Evolutionary conservation across 2,888 invertebrate genomes (phyloP).

Genomic region (Lumbricus terrestris): DNA sequence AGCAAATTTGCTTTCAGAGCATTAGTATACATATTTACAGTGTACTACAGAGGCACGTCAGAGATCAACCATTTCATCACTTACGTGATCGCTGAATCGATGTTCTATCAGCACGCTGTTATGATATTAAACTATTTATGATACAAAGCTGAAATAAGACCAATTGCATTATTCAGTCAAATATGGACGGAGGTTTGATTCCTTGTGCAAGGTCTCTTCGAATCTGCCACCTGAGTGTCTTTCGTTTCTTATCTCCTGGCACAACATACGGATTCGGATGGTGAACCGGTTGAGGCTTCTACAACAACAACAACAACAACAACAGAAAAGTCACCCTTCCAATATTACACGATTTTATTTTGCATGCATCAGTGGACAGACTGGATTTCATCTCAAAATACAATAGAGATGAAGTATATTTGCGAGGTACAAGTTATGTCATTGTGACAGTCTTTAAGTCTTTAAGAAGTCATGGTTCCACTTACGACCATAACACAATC

Average conservation of each 20-base stretch:
- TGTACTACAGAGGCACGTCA: no score
- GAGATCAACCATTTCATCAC: not conserved
- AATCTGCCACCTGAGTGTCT: slow-evolving; percentile 55
- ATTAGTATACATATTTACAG: not conserved
- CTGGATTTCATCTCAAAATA: not conserved
- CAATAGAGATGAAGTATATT: not conserved
- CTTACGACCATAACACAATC: no score
- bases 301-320: slow-evolving; percentile 44
- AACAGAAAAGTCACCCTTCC: not conserved
- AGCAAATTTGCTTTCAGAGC: not conserved
- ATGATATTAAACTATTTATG: not conserved
- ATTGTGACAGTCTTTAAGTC: not conserved
- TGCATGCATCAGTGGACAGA: not conserved
- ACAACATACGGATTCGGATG: slow-evolving; percentile 53
- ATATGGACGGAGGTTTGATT: slow-evolving; percentile 47
- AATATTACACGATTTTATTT: not conserved
- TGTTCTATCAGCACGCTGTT: not conserved
- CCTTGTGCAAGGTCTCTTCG: slow-evolving; percentile 54
- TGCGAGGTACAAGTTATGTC: not conserved
- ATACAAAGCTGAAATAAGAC: not conserved
- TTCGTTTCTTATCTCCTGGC: slow-evolving; percentile 56
- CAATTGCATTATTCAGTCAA: slow-evolving; percentile 25
- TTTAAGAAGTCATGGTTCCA: not conserved
- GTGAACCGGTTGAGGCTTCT: slow-evolving; percentile 51
- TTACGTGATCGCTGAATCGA: not conserved